A percentile compares a stretch with the other conserved stretches of the same genome.
phyloP scores from a whole-genome alignment of 2,113 vertebrate species.

The Paratilapia polleni region DNA sequence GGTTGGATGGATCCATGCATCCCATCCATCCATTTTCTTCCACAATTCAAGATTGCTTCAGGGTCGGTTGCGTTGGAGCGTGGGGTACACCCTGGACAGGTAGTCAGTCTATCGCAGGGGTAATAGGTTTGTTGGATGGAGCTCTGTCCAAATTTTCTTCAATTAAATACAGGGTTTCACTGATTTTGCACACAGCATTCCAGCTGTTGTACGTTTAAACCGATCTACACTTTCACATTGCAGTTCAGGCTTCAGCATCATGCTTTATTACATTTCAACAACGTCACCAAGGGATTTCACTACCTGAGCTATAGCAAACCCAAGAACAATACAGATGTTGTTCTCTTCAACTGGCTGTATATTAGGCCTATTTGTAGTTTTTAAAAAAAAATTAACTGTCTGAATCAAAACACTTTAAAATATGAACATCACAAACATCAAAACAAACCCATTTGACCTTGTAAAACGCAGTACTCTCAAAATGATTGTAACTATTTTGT shows the following conservation, averaged over 20 bases:
- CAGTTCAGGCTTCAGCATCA: background rate
- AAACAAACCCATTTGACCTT: background rate
- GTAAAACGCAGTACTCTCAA: background rate
- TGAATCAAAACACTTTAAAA: background rate
- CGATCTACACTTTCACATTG: background rate
- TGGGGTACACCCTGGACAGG: too few relatives aligned
- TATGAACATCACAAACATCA: background rate
- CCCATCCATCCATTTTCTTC: too few relatives aligned
- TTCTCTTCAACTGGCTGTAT: background rate
- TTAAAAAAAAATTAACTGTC: background rate
- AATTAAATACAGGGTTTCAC: background rate
- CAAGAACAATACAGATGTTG: constrained; percentile 14
- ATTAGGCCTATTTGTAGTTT: background rate
- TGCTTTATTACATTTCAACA: constrained; percentile 2
- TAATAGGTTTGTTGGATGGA: too few relatives aligned
- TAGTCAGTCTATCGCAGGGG: too few relatives aligned
- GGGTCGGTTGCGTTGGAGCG: too few relatives aligned
- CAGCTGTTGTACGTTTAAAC: background rate
- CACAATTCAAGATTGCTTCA: too few relatives aligned
- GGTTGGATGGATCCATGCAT: too few relatives aligned
- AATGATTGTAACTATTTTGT: background rate
- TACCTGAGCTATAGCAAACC: background rate
- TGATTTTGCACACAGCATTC: background rate
- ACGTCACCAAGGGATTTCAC: background rate
- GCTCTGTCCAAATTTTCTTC: background rate